Evolutionary conservation across 1,140 invertebrate genomes (phyloP).

Genomic region (Lepidotrigona ventralis): DNA sequence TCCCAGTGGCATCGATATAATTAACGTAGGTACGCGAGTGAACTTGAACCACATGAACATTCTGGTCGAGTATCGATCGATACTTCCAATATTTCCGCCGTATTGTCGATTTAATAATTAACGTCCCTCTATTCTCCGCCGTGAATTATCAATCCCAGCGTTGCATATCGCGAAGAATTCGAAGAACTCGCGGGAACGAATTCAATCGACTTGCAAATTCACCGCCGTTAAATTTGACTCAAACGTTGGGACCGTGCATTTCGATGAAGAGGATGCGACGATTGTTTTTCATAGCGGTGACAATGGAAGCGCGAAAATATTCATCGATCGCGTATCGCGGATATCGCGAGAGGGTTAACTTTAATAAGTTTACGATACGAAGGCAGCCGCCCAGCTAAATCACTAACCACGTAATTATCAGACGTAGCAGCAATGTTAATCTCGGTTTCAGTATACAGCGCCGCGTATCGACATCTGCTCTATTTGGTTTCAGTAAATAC

Average conservation of each 20-base stretch:
- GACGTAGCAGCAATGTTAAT: constrained; percentile 49
- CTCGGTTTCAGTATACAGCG: constrained; percentile 44
- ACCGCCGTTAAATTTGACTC: not conserved
- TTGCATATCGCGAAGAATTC: not conserved
- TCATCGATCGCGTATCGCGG: not conserved
- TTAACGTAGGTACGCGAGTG: constrained; percentile 20
- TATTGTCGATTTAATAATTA: constrained; percentile 10
- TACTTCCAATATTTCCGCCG: constrained; percentile 13
- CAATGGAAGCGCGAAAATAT: not conserved
- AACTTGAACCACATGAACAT: constrained; percentile 32
- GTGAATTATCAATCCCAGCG: not conserved
- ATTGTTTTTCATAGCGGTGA: not conserved
- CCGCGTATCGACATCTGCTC: constrained; percentile 30
- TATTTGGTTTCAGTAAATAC: constrained; percentile 50
- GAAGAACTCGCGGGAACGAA: not conserved
- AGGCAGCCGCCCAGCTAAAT: constrained; percentile 18
- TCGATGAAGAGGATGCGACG: not conserved
- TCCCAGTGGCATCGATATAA: constrained; percentile 13
- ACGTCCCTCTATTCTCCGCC: not conserved
- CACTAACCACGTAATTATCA: constrained; percentile 49
- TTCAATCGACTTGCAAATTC: too few species aligned
- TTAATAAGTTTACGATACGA: constrained; percentile 39
- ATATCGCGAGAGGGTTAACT: not conserved
- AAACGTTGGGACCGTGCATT: not conserved
- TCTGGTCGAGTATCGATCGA: constrained; percentile 31